Conservation (phyloP, 1,140 invertebrate genomes). For the Pseudomyrmex pallidus region DNA sequence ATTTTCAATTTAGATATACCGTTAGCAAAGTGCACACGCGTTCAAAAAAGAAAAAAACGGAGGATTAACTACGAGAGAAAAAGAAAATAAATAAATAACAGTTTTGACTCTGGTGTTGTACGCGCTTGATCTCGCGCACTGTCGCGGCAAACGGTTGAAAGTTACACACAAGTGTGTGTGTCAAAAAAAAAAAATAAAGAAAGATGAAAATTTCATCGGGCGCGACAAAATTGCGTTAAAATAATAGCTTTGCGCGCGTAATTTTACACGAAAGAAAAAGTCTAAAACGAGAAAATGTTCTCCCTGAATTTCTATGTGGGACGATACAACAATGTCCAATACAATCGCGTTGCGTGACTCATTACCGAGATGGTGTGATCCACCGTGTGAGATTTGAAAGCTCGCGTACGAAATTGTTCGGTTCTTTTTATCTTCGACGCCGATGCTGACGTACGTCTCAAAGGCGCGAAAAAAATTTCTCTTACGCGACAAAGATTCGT, state of each 20-base stretch:
- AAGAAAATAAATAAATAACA: conserved; percentile 6
- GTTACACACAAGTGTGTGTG: background rate
- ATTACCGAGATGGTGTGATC: background rate
- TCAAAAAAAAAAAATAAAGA: background rate
- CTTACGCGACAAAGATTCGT: background rate
- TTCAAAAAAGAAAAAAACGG: background rate
- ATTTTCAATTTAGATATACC: conserved; percentile 48
- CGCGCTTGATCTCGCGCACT: background rate
- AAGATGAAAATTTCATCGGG: background rate
- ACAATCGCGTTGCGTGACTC: background rate
- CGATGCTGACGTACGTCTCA: background rate
- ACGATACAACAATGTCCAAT: background rate
- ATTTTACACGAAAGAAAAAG: background rate
- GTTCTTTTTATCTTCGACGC: too few relatives aligned
- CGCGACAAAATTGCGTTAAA: background rate
- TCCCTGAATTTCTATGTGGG: too few relatives aligned
- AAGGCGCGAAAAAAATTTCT: conserved; percentile 5
- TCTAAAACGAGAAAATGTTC: too few relatives aligned
- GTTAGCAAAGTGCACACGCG: background rate
- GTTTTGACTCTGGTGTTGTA: conserved; percentile 5
- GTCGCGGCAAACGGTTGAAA: conserved; percentile 12
- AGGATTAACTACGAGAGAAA: background rate
- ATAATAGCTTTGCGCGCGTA: background rate
- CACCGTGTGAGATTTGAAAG: background rate
- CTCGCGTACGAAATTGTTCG: background rate